These are phyloP conservation scores for Carettochelys insculpta DNA, from an alignment of 2,113 vertebrate species.

Conservation along the genomic window DNA sequence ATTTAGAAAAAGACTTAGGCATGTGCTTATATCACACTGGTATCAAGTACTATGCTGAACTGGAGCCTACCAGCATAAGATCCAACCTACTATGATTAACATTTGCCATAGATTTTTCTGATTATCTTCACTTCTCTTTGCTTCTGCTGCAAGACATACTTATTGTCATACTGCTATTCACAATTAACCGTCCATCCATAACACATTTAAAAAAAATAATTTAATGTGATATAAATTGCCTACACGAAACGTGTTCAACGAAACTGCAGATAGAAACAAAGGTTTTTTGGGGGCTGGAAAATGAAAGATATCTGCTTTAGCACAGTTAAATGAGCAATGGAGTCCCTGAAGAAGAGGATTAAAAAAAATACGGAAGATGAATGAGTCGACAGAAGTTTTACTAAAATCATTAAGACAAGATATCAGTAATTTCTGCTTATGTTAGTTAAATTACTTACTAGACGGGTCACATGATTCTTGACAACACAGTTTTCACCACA, in stretches of 20 bases:
- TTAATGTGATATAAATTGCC: conserved; percentile 39
- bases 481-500: conserved; percentile 14
- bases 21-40: not conserved
- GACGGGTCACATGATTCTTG: conserved; percentile 42
- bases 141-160: conserved; percentile 10
- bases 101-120: not conserved
- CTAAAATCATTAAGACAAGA: conserved; percentile 71
- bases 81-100: not conserved
- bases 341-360: conserved; percentile 44
- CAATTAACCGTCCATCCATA: conserved; percentile 67
- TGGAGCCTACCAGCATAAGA: not conserved
- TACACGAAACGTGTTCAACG: conserved; percentile 69
- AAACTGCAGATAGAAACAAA: conserved; percentile 66
- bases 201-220: conserved; percentile 57
- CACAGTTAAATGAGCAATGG: conserved; percentile 57
- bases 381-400: conserved; percentile 73
- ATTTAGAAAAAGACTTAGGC: not conserved
- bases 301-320: conserved; percentile 69
- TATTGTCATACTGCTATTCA: conserved; percentile 43
- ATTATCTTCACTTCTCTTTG: conserved; percentile 22
- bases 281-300: conserved; percentile 66
- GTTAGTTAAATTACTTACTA: conserved; percentile 58
- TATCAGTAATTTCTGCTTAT: conserved; percentile 71
- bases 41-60: not conserved
- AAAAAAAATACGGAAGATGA: conserved; percentile 54